Base-by-base conservation (phyloP, 2,888 invertebrate species). In the Amphimallon solstitiale region DNA sequence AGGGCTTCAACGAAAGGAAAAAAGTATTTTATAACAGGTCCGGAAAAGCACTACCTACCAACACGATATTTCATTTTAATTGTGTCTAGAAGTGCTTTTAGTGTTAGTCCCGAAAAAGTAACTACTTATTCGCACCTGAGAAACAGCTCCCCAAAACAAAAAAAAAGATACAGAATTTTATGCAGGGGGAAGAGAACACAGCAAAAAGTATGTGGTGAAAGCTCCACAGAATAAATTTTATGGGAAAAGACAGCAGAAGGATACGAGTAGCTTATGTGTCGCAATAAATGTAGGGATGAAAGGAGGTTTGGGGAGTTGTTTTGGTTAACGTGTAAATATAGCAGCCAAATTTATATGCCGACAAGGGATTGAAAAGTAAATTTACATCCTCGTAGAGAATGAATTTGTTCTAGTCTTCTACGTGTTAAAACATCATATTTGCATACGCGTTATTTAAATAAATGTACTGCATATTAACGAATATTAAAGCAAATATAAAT, bases 221-320 rank as follows among this genome's bases (percentile, higher is more conserved):
- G 35, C 10, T 37, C 17, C 34, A 35, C 35, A 35, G 51, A 51
- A 29, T 29, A 15, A n/a, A 35, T 51, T 35, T 51, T 35, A 35
- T 10, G 51, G 10, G 51, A n/a, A 17, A 35, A 51, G 35, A 17
- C 17, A n/a, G 4, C 35, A 17, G 51, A 17, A n/a, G 15, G 4
- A 51, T 35, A 51, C 35, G 3, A 17, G 35, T 35, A 35, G 35
- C 51, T 51, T 51, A 51, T 51, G 34, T 51, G 51, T 51, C 40
- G 65, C 59, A 67, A 64, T 66, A 67, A 65, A 69, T 65, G 68
- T 5, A 68, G 60, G 64, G 46, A 65, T 59, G 49, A 62, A 46
- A 40, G 35, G 48, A 62, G 54, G 60, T 46, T 59, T 45, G 51
- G 59, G 65, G 66, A 66, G 62, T 66, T 68, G 66, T 67, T 68